Base-by-base conservation (phyloP, 2,888 invertebrate genomes). In the Latrodectus hesperus region DNA sequence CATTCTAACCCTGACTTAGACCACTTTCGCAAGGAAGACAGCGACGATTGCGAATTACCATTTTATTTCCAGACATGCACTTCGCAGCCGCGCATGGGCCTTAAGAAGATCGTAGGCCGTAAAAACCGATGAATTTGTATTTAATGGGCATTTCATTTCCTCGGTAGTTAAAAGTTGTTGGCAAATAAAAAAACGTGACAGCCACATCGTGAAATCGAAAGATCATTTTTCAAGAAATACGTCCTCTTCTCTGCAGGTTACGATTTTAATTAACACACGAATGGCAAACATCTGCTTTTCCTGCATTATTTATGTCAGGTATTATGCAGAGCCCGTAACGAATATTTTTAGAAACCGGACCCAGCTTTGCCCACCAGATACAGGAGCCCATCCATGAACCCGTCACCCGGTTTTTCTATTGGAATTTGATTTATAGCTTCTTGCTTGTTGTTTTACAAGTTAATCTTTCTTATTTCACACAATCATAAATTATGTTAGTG, bases 201-300 rank as follows among this genome's bases (percentile, higher is more conserved):
- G 65, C 65, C 52, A 72, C 16, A 53, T 73, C 72, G 26, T 52
- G 60, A 51, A 73, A 67, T 49, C 17, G 52, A 77, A 77, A 67
- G 72, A 60, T 64, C 81, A 81, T 81, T 81, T 81, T 72, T 81
- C 81, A 81, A 72, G 73, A 71, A 64, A 55, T 14, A 12, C 52
- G 65, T 60, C 52, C 55, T 71, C 22, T 38, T 64, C 64, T 71
- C 72, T 49, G n/a, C 49, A 64, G 68, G 65, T 10, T 60, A 65
- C 38, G 64, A 60, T 73, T 73, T 73, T 81, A 81, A 81, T 81
- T 81, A 81, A 73, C 73, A 81, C 81, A 73, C 81, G 72, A 81
- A 81, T 64, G 73, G 73, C 67, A 51, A 38, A 53, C 52, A 22
- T 52, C 64, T 73, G 72, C 52, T 79, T 70, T 60, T 60, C n/a